These are phyloP conservation scores for Grammomys dolichurus DNA, from an alignment of 2,113 vertebrate species.

Conservation along the genomic window DNA sequence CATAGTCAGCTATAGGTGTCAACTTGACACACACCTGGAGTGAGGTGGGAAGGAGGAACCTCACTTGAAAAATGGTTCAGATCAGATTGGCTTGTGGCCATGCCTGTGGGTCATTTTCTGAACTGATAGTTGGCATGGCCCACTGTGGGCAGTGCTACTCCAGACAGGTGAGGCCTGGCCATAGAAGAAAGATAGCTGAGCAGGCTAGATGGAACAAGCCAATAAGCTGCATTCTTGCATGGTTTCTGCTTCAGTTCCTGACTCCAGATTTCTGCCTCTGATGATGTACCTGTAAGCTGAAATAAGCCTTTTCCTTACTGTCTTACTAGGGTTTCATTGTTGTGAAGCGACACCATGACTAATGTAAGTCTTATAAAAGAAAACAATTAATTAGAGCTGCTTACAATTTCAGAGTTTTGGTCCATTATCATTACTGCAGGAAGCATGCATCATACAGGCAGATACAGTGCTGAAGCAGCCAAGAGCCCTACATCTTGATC, in stretches of 20 bases:
- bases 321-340: too few relatives aligned
- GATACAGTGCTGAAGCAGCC: too few relatives aligned
- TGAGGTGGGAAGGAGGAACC: not conserved
- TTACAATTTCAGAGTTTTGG: too few relatives aligned
- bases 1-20: not conserved
- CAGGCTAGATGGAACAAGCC: not conserved
- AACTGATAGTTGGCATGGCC: not conserved
- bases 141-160: not conserved
- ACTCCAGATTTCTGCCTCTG: not conserved
- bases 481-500: too few relatives aligned
- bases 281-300: not conserved
- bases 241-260: not conserved
- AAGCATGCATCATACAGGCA: too few relatives aligned
- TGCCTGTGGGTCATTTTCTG: not conserved
- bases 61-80: not conserved
- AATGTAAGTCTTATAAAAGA: too few relatives aligned
- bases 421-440: too few relatives aligned
- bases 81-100: not conserved
- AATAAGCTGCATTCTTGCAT: not conserved
- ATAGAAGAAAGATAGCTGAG: not conserved
- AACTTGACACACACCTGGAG: not conserved
- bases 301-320: not conserved
- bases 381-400: too few relatives aligned
- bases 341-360: too few relatives aligned
- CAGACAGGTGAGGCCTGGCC: not conserved